Base-by-base conservation (phyloP, 1,140 invertebrate genomes). In the Bombus pyrosoma region DNA sequence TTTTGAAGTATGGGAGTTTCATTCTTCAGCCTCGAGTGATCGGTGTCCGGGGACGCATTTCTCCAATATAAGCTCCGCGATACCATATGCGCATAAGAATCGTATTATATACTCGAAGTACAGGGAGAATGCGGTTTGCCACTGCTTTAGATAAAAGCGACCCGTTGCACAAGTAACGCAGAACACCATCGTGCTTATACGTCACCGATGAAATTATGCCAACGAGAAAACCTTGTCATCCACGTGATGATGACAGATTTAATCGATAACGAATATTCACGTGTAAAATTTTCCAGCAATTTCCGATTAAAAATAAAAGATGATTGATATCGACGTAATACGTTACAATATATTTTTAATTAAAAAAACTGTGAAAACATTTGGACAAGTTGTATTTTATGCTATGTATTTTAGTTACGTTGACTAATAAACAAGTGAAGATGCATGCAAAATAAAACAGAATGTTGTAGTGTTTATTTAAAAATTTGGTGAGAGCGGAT, bases 11-110 rank as follows among this genome's bases (percentile, higher is more conserved):
- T 71, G 47, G 9, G 28, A 71, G 39, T 39, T 57, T 39, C 78
- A 57, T 81, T 81, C 34, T 71, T 81, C 53, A 71, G 18, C 43
- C 25, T 1, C 34, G 5, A 81, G 3, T 39, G 66, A 81, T 81
- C 43, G 78, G 64, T 57, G 18, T 25, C 43, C n/a, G n/a, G 78
- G 66, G 78, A 81, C 66, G 1, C 78, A 81, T 81, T 71, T 81
- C 15, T 71, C 64, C 43, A 4, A 8, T 25, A 32, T 71, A 71
- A 57, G 78, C 78, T 71, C 13, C 25, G 32, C 28, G 43, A 71
- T 53, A 71, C 43, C 75, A 69, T 68, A 68, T 37, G 66, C 32
- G 43, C 34, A 25, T 47, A 57, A n/a, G 32, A 69, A 53, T 53
- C 6, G 9, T 18, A 25, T 81, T 53, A 53, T 32, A n/a, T 12